These are phyloP conservation scores for Arrhopalites spinosus DNA, from an alignment of 2,888 invertebrate species.

Conservation along the genomic window DNA sequence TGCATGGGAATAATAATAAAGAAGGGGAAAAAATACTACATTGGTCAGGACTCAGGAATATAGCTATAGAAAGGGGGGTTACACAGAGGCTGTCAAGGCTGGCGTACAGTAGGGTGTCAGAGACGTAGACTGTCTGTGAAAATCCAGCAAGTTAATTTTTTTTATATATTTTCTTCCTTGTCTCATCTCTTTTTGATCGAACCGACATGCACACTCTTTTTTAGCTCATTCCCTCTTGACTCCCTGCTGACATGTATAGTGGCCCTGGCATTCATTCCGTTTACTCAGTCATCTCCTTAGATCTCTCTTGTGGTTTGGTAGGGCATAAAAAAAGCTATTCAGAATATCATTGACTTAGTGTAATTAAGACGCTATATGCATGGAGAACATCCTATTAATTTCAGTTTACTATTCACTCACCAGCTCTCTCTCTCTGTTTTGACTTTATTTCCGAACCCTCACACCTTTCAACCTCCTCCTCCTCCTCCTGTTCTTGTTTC, in stretches of 20 bases:
- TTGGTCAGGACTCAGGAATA: not conserved
- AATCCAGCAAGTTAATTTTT: not conserved
- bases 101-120: constrained; percentile 30
- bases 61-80: not conserved
- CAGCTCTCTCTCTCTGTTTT: not conserved
- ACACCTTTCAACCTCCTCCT: not conserved
- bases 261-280: constrained; percentile 3
- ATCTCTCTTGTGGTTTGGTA: too few species aligned
- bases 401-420: constrained; percentile 4
- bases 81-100: constrained; percentile 1
- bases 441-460: not conserved
- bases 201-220: constrained; percentile 14
- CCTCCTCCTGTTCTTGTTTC: not conserved
- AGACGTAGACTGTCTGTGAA: not conserved
- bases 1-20: too few species aligned
- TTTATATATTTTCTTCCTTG: not conserved
- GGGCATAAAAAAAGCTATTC: constrained; percentile 17
- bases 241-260: constrained; percentile 19
- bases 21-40: too few species aligned
- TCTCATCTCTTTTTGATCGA: constrained; percentile 32
- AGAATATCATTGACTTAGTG: constrained; percentile 24
- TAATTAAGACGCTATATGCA: constrained; percentile 28
- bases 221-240: not conserved
- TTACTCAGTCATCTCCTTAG: constrained; percentile 20
- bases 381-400: constrained; percentile 17